Evolutionary conservation across 2,888 invertebrate species (phyloP).

Genomic region (Nipponacmea schrenckii): DNA sequence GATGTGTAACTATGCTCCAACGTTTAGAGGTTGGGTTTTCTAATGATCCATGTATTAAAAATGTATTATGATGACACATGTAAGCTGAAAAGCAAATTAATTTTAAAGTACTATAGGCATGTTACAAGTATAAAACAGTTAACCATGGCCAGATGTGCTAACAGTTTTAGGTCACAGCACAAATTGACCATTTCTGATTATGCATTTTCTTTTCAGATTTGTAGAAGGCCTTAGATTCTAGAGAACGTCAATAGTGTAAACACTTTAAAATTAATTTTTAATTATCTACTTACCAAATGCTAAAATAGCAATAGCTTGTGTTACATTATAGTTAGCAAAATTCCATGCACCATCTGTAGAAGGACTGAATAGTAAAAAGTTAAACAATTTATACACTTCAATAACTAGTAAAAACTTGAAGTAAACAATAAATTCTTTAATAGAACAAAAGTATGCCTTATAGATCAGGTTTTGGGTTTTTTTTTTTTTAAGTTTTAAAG

Average conservation of each 20-base stretch:
- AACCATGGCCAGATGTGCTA: not conserved
- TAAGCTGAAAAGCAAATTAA: slow-evolving; percentile 74
- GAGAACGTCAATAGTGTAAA: no score
- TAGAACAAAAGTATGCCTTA: not conserved
- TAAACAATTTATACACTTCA: not conserved
- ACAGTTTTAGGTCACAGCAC: no score
- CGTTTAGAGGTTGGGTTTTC: slow-evolving; percentile 79
- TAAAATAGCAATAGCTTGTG: slow-evolving; percentile 85
- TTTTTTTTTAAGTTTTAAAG: not conserved
- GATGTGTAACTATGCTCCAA: slow-evolving; percentile 85
- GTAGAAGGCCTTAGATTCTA: no score
- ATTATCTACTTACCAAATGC: slow-evolving; percentile 77
- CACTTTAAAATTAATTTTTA: no score
- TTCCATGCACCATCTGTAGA: slow-evolving; percentile 57
- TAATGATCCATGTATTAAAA: slow-evolving; percentile 84
- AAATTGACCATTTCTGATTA: slow-evolving; percentile 13
- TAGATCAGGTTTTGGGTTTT: not conserved
- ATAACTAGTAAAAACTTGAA: no score
- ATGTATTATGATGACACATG: slow-evolving; percentile 91
- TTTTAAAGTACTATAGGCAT: no score
- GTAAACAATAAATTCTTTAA: not conserved
- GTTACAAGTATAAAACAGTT: not conserved
- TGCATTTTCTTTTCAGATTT: slow-evolving; percentile 19
- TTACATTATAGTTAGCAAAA: slow-evolving; percentile 79
- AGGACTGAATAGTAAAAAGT: slow-evolving; percentile 40